Evolutionary conservation across 2,888 invertebrate genomes (phyloP), one percentile per base, ranked within the genome.

Genomic region (Lepidocyrtinus sp.): DNA sequence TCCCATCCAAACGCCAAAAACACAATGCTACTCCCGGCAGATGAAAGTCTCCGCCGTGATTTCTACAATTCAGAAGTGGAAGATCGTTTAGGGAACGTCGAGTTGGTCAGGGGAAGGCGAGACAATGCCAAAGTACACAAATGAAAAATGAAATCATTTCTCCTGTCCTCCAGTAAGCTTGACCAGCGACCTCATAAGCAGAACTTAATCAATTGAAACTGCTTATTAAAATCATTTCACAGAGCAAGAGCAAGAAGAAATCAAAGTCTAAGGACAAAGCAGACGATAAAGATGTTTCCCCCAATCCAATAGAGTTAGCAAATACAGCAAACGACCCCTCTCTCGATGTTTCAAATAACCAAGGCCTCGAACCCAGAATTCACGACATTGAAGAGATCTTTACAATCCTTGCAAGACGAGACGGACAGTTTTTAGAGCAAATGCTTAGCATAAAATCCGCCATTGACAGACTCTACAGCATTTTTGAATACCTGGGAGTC

Each of bases 1-100:
- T 9, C 46, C 9, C 46, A 9, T n/a, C n/a, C n/a, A n/a, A n/a
- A n/a, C n/a, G n/a, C n/a, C n/a, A n/a, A n/a, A n/a, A n/a, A n/a
- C n/a, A n/a, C 63, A n/a, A 72, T 27, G 62, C 17, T 71, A 22
- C 25, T 74, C 59, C 74, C 74, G 17, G 79, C 73, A 0, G 74
- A 79, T 50, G 64, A 63, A 5, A 75, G 45, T 22, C 67, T 80
- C 1, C 27, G 26, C 7, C 26, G 55, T 5, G 25, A 62, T 12
- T 46, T 27, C 24, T 59, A 45, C 12, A 55, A 75, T 12, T 70
- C 45, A 61, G 61, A 63, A 12, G 61, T 75, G 15, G 80, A 80
- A 61, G 46, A 70, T 2, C n/a, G 1, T 1, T 69, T 80, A 5
- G 80, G 70, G 21, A n/a, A 59, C 12, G 61, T 21, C 2, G 9